A percentile compares a stretch with the other conserved stretches of the same genome.
phyloP scores from a whole-genome alignment of 1,140 invertebrate species.

The Bombus terrestris region DNA sequence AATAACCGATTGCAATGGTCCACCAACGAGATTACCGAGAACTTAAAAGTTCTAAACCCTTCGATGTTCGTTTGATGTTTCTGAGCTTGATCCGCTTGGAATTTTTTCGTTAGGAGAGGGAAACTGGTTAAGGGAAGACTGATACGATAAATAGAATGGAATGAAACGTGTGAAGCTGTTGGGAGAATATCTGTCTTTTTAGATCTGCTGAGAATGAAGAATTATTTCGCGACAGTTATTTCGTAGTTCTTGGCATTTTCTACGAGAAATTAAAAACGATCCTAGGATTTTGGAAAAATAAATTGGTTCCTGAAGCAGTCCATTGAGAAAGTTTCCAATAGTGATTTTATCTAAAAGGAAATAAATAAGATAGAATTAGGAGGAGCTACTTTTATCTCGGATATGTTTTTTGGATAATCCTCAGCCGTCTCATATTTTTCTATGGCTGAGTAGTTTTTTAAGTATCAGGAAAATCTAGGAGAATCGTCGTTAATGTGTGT shows the following conservation, averaged over 20 bases:
- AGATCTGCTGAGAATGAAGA: neutral
- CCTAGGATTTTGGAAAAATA: neutral
- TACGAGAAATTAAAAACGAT: neutral
- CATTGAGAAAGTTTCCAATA: neutral
- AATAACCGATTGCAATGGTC: slow-evolving; percentile 31
- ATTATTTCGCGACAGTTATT: no score
- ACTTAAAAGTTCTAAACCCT: slow-evolving; percentile 9
- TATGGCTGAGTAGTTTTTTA: no score
- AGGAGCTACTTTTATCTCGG: no score
- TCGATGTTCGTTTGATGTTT: slow-evolving; percentile 10
- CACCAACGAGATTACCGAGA: slow-evolving; percentile 10
- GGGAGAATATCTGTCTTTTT: neutral
- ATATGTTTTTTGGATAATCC: no score
- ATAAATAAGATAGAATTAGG: no score
- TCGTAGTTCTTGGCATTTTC: no score
- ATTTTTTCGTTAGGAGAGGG: neutral
- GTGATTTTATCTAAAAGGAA: no score
- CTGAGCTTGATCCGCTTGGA: neutral
- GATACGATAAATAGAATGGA: neutral
- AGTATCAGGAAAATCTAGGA: no score
- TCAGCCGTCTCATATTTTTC: no score
- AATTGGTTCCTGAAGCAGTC: neutral
- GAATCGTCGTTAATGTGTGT: no score
- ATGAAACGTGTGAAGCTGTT: neutral
- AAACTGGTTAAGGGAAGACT: no score